Conservation (phyloP, 1,140 invertebrate genomes). For the Patella vulgata region DNA sequence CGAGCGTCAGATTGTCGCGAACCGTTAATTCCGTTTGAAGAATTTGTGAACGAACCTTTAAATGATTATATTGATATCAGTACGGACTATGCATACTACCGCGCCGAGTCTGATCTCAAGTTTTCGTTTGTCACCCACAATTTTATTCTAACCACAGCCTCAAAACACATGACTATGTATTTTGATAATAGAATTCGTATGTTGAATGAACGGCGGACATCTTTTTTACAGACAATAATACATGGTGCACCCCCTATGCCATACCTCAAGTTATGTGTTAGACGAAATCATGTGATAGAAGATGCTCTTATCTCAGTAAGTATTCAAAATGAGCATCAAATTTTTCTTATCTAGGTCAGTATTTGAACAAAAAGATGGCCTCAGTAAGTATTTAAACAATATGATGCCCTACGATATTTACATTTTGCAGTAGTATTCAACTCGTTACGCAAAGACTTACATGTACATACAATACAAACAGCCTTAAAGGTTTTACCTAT, state of each 20-base stretch:
- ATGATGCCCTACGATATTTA: too few relatives aligned
- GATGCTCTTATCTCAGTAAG: slow-evolving; percentile 88
- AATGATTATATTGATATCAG: slow-evolving; percentile 94
- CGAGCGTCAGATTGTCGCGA: slow-evolving; percentile 82
- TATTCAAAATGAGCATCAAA: slow-evolving; percentile 25
- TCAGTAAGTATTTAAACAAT: too few relatives aligned
- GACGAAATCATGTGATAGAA: slow-evolving; percentile 88
- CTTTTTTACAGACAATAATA: slow-evolving; percentile 81
- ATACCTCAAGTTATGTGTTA: slow-evolving; percentile 83
- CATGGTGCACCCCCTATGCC: slow-evolving; percentile 82
- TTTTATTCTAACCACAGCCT: slow-evolving; percentile 91
- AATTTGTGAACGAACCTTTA: slow-evolving; percentile 93
- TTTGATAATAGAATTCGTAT: slow-evolving; percentile 95
- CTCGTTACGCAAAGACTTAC: too few relatives aligned
- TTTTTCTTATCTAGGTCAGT: too few relatives aligned
- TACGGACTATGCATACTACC: slow-evolving; percentile 90
- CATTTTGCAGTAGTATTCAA: too few relatives aligned
- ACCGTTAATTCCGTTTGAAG: slow-evolving; percentile 84
- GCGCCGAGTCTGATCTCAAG: slow-evolving; percentile 70
- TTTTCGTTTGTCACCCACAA: slow-evolving; percentile 93
- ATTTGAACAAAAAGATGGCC: too few relatives aligned
- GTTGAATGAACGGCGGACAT: slow-evolving; percentile 89
- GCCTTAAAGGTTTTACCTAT: too few relatives aligned
- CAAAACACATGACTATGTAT: slow-evolving; percentile 89
- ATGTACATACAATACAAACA: too few relatives aligned